A percentile compares a stretch with the other conserved stretches of the same genome.
These are phyloP conservation scores for Brachionus asplanchnoidis DNA, from an alignment of 1,140 invertebrate species.

Conservation along the genomic window DNA sequence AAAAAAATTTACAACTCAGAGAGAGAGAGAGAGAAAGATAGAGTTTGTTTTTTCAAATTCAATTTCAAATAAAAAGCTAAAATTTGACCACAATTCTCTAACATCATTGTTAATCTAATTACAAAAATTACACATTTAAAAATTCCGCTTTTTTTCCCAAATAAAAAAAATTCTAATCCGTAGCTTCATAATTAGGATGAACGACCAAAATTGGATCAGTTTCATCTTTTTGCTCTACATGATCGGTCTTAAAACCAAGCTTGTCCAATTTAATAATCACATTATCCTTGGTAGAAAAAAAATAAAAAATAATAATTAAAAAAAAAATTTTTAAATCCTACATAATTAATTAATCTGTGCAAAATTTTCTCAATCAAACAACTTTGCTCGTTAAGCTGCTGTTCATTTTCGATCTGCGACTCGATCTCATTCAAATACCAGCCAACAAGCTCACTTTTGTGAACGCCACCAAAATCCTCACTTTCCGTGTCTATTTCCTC, in stretches of 20 bases:
- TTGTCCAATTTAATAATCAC: constrained; percentile 80
- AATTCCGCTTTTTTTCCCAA: neutral
- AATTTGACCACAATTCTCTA: neutral
- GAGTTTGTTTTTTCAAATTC: no score
- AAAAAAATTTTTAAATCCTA: constrained; percentile 61
- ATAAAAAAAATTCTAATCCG: constrained; percentile 50
- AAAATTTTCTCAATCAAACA: constrained; percentile 88
- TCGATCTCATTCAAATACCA: constrained; percentile 42
- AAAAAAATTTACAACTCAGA: neutral
- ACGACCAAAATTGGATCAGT: constrained; percentile 82
- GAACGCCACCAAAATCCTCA: constrained; percentile 33
- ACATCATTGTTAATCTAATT: neutral
- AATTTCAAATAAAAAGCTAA: neutral
- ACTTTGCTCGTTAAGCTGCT: constrained; percentile 82
- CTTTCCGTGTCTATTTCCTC: constrained; percentile 45
- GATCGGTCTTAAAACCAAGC: constrained; percentile 60
- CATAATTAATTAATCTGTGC: constrained; percentile 79
- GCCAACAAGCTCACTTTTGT: constrained; percentile 21
- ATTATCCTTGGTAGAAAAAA: constrained; percentile 64
- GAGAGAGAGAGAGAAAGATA: neutral
- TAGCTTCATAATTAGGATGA: constrained; percentile 88
- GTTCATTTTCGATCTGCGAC: constrained; percentile 66
- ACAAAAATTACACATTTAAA: constrained; percentile 4
- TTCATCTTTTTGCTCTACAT: constrained; percentile 48
- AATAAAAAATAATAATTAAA: neutral